These are phyloP conservation scores for Parambassis ranga DNA, from an alignment of 2,797 vertebrate species.

Conservation along the genomic window DNA sequence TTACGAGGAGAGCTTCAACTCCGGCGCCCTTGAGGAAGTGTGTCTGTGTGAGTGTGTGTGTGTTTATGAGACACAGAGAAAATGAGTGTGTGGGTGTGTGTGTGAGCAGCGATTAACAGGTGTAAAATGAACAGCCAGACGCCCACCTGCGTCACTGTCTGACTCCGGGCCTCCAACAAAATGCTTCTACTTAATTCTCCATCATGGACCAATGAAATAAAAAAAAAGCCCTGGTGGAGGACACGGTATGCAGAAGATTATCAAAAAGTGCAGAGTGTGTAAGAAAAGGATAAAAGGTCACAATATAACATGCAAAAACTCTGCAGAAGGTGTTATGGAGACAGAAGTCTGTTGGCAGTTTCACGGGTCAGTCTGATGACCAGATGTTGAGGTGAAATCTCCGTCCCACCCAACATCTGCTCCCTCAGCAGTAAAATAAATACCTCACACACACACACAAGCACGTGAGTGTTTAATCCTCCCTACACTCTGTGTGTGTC, in stretches of 20 bases:
- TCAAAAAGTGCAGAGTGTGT: background rate
- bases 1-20: slow-evolving; percentile 31
- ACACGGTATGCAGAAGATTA: background rate
- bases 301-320: background rate
- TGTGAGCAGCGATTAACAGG: slow-evolving; percentile 46
- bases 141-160: slow-evolving; percentile 53
- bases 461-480: background rate
- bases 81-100: slow-evolving; percentile 19
- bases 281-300: background rate
- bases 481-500: background rate
- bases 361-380: background rate
- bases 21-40: slow-evolving; percentile 35
- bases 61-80: background rate
- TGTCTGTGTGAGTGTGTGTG: slow-evolving; percentile 5
- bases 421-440: slow-evolving; percentile 19
- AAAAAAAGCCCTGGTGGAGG: background rate
- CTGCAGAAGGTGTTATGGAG: too few relatives aligned
- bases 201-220: background rate
- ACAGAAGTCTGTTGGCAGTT: background rate
- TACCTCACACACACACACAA: slow-evolving; percentile 13
- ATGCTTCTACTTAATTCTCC: background rate
- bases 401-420: background rate
- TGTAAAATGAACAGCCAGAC: slow-evolving; percentile 70
- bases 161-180: slow-evolving; percentile 18
- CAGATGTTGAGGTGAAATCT: slow-evolving; percentile 56